Base-by-base conservation (phyloP, 2,797 vertebrate species). In the Bufotes viridis region DNA sequence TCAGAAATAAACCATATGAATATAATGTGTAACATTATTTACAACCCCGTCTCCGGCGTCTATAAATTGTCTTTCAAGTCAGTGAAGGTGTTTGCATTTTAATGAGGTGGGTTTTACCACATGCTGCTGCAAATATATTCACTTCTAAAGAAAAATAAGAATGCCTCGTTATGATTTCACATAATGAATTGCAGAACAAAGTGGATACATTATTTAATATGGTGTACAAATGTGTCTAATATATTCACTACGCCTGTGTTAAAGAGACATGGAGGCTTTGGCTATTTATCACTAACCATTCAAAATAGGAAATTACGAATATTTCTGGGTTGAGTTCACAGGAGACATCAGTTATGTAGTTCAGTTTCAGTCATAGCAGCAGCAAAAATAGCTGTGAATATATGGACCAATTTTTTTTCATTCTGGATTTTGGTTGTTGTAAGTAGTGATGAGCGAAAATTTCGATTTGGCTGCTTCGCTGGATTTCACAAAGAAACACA, bases 181-280 rank as follows among this genome's bases (percentile, higher is more conserved):
- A 84, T 84, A 84, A 88, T 84, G 61, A 88, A 79, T 70, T 70
- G 82, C 81, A 79, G 75, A 88, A 79, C 74, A 78, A 87, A 84
- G 81, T 57, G 61, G 63, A 88, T 84, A 84, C 61, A 84, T 88
- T 78, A 88, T 88, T 88, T 88, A 88, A 84, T 70, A 88, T 74
- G 74, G 79, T 70, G 58, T 42, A 84, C 87, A 70, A 84, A 88
- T 78, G 72, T 58, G 81, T 83, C 57, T 76, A 76, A 76, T 53
- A 53, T 75, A 58, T 70, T 61, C 61, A 53, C 42, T 42, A 20
- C 58, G 57, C 49, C 57, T 20, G 72, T 76, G 18, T 24, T 18
- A 13, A 58, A 83, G 49, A 84, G 20, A 78, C 55, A 86, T 70
- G 13, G 18, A 58, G 15, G 78, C 63, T 58, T 70, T 49, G 58